Evolutionary conservation across 1,140 invertebrate species (phyloP), one percentile per base, ranked within the genome.

Genomic region (Caenorhabditis latens): DNA sequence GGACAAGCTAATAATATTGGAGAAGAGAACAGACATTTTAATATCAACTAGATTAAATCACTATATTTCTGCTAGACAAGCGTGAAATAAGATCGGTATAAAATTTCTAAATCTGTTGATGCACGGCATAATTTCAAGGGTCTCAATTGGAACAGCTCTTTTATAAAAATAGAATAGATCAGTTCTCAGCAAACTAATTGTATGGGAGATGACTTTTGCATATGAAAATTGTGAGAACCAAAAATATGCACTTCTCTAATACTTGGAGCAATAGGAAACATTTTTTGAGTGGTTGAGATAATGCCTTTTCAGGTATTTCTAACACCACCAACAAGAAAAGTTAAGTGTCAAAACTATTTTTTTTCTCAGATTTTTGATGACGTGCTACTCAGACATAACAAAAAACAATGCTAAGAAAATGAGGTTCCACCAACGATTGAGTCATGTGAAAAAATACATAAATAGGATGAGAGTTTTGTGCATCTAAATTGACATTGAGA

Each of bases 401-500:
- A 63, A 63, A 63, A 63, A 63, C 61, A 63, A 40, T 63, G 61
- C 61, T 24, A 63, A 40, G 61, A 63, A 63, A 63, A 21, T 58
- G 19, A 58, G 57, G 3, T 58, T n/a, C 19, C 19, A 58, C 4
- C 5, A 63, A 13, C 11, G 16, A 71, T 43, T 71, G 65, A 71
- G 65, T 71, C 65, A 71, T 46, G 65, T 71, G 65, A 71, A 71
- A 46, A 71, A 71, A 67, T 67, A 67, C 14, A 79, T 50, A 79
- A 50, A 79, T 50, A 42, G 14, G n/a, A 50, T 32, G 71, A 79
- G 40, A 42, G 19, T 43, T 43, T 48, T 79, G 71, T 79, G 71
- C 19, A 50, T 71, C 71, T 79, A 50, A 79, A 79, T 50, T 79
- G 71, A 79, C 71, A 79, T 79, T 79, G 71, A 79, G 71, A 79